Evolutionary conservation across 2,113 vertebrate species (phyloP).

Genomic region (Plotosus lineatus): DNA sequence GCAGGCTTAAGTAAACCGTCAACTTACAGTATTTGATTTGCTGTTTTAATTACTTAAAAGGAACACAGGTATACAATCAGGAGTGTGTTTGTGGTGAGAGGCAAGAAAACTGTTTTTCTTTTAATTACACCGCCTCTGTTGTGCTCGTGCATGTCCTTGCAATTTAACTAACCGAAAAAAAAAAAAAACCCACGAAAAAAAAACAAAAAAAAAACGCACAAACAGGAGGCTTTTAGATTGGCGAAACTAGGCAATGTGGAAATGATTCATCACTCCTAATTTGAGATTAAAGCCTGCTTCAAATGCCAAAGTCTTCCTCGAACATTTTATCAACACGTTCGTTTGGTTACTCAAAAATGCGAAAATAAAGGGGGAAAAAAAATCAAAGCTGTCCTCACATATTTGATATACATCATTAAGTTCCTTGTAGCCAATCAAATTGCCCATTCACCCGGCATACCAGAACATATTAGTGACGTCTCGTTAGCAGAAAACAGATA

Average conservation of each 20-base stretch:
- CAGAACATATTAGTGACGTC: slow-evolving; percentile 78
- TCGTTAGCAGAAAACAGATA: slow-evolving; percentile 78
- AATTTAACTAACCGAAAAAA: slow-evolving; percentile 65
- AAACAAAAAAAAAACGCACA: slow-evolving; percentile 61
- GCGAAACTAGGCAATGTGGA: slow-evolving; percentile 65
- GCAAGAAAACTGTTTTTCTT: slow-evolving; percentile 65
- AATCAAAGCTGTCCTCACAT: slow-evolving; percentile 70
- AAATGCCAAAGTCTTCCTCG: slow-evolving; percentile 66
- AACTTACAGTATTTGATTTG: slow-evolving; percentile 68
- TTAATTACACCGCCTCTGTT: slow-evolving; percentile 65
- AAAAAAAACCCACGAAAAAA: slow-evolving; percentile 61
- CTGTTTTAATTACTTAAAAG: slow-evolving; percentile 70
- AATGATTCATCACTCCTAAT: slow-evolving; percentile 64
- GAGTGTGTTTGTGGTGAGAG: slow-evolving; percentile 54
- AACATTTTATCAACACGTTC: slow-evolving; percentile 74
- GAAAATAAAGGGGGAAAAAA: slow-evolving; percentile 59
- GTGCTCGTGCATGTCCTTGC: slow-evolving; percentile 57
- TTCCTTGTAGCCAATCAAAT: slow-evolving; percentile 73
- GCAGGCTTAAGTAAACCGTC: slow-evolving; percentile 67
- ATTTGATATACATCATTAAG: slow-evolving; percentile 79
- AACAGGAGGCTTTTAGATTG: slow-evolving; percentile 65
- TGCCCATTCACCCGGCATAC: slow-evolving; percentile 72
- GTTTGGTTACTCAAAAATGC: slow-evolving; percentile 59
- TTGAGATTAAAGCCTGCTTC: slow-evolving; percentile 65
- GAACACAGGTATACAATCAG: slow-evolving; percentile 63